Evolutionary conservation across 2,888 invertebrate genomes (phyloP).

Genomic region (Himalopsyche tibetana): DNA sequence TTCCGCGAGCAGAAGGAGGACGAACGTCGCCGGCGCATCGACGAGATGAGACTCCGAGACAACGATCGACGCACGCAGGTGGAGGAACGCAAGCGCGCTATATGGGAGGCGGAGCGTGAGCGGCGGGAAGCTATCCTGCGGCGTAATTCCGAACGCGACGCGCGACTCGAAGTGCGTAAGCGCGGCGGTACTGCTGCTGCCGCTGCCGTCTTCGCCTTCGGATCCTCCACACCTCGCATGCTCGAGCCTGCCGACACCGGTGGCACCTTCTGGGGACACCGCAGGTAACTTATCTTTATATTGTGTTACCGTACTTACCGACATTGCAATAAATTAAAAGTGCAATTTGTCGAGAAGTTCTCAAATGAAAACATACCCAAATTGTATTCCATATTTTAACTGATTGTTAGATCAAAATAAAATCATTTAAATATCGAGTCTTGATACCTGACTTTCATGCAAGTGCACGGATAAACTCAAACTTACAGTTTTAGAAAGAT

Average conservation of each 20-base stretch:
- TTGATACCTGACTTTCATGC: no score
- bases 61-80: constrained; percentile 84
- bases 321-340: no score
- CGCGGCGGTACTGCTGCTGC: constrained; percentile 85
- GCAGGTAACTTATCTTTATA: constrained; percentile 76
- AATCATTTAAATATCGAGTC: no score
- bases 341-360: no score
- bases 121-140: constrained; percentile 90
- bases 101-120: constrained; percentile 92
- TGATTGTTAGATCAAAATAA: no score
- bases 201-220: constrained; percentile 91
- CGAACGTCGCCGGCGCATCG: constrained; percentile 87
- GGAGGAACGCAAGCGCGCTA: constrained; percentile 92
- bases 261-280: constrained; percentile 89
- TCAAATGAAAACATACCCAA: no score
- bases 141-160: constrained; percentile 90
- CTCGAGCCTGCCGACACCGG: constrained; percentile 89
- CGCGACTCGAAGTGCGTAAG: constrained; percentile 87
- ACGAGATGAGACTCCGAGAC: constrained; percentile 88
- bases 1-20: constrained; percentile 93
- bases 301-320: not conserved
- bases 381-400: no score
- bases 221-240: constrained; percentile 92
- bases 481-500: no score
- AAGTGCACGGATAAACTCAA: no score